phyloP scores from a whole-genome alignment of 2,888 invertebrate species.

The Lepas anatifera region DNA sequence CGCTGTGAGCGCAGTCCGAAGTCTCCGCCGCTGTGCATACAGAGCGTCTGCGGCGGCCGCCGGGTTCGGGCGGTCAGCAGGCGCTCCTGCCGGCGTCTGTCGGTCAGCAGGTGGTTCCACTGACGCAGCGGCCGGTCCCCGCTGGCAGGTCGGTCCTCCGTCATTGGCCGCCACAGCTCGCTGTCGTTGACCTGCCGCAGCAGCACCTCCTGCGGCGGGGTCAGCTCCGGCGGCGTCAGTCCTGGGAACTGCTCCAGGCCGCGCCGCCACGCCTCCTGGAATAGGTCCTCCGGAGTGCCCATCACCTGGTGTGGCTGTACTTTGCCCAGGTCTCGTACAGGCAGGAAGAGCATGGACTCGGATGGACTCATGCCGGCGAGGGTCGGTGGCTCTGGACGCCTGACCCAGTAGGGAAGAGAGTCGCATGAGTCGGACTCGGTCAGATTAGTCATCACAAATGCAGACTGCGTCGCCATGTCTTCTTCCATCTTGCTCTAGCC shows the following conservation, averaged over 20 bases:
- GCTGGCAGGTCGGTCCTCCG: neutral
- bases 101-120: neutral
- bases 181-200: neutral
- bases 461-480: too few relatives aligned
- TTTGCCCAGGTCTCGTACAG: neutral
- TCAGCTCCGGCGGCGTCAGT: neutral
- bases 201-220: neutral
- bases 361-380: neutral
- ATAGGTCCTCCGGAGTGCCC: neutral
- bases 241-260: neutral
- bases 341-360: constrained; percentile 6
- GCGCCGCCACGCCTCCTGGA: neutral
- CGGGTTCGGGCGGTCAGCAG: neutral
- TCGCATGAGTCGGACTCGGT: constrained; percentile 8
- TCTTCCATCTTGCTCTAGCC: neutral
- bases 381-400: neutral
- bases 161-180: neutral
- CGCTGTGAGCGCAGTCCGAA: neutral
- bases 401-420: neutral
- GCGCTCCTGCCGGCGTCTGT: neutral
- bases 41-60: neutral
- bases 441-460: neutral
- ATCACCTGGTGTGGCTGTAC: neutral
- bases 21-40: constrained; percentile 4
- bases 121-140: neutral